Conservation (phyloP, 2,888 invertebrate genomes). For the Agonopterix subpropinquella region DNA sequence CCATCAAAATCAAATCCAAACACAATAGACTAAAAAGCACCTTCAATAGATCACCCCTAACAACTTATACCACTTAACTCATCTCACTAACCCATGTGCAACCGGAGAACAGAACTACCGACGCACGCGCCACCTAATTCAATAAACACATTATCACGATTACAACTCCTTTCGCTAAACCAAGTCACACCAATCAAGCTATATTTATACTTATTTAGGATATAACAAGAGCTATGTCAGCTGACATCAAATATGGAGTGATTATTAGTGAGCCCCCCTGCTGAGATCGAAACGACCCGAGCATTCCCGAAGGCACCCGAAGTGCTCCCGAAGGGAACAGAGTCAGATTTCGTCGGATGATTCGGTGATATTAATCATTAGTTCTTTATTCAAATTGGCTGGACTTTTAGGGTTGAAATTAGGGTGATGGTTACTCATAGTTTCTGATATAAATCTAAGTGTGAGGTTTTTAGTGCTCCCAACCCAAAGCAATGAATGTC, state of each 20-base stretch:
- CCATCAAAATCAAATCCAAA: no score
- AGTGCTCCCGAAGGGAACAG: slow-evolving; percentile 44
- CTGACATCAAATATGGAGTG: no score
- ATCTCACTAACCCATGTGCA: slow-evolving; percentile 37
- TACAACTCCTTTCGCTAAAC: slow-evolving; percentile 19
- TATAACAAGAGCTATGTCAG: no score
- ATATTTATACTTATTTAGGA: no score
- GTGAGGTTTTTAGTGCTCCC: no score
- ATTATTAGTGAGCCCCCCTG: slow-evolving; percentile 44
- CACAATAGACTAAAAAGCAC: slow-evolving; percentile 2
- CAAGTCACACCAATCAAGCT: no score
- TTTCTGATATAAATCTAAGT: no score
- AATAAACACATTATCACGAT: slow-evolving; percentile 76
- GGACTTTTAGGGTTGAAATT: slow-evolving; percentile 8
- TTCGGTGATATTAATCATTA: slow-evolving; percentile 57
- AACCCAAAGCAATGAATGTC: no score
- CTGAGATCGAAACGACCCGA: slow-evolving; percentile 35
- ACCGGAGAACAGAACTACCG: slow-evolving; percentile 37
- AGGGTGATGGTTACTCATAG: neutral
- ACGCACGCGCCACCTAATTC: slow-evolving; percentile 71
- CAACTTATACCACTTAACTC: slow-evolving; percentile 39
- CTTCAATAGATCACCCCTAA: slow-evolving; percentile 29
- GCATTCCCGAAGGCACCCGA: slow-evolving; percentile 28
- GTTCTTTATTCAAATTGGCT: slow-evolving; percentile 54
- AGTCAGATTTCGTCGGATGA: slow-evolving; percentile 55